These are phyloP conservation scores for Scalopus aquaticus DNA, from an alignment of 2,113 vertebrate genomes.

Conservation along the genomic window DNA sequence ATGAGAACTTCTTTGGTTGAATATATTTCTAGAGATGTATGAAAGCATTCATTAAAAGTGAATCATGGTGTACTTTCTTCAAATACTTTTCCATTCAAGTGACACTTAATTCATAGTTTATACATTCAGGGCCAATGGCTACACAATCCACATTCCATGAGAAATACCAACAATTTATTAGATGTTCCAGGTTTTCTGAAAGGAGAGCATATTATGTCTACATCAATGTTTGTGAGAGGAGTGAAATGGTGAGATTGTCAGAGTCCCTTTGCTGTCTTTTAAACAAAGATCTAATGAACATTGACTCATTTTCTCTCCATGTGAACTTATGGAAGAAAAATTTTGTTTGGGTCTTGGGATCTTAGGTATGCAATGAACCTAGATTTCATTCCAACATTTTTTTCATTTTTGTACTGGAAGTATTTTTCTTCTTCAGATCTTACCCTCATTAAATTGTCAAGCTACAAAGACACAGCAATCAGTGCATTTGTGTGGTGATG, in stretches of 20 bases:
- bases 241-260: constrained; percentile 52
- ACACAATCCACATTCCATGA: constrained; percentile 71
- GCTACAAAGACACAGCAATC: constrained; percentile 44
- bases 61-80: constrained; percentile 75
- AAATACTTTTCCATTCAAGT: constrained; percentile 79
- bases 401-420: constrained; percentile 65
- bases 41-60: constrained; percentile 79
- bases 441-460: constrained; percentile 65
- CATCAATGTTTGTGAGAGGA: background rate
- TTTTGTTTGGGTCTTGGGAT: constrained; percentile 72
- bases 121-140: constrained; percentile 61
- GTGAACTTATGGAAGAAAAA: constrained; percentile 69
- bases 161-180: constrained; percentile 57
- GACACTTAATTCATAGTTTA: constrained; percentile 77
- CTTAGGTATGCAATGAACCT: constrained; percentile 1
- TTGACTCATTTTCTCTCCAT: constrained; percentile 56
- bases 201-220: constrained; percentile 65
- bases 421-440: constrained; percentile 67
- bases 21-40: constrained; percentile 63
- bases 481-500: constrained; percentile 16
- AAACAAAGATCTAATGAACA: constrained; percentile 65
- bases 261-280: constrained; percentile 64
- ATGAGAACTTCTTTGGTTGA: constrained; percentile 63
- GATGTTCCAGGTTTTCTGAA: constrained; percentile 59
- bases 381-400: constrained; percentile 50